Percentiles rank a stretch among this genome's conserved stretches.
Evolutionary conservation across 1,140 invertebrate species (phyloP).

Genomic region (Calliopsis andreniformis): DNA sequence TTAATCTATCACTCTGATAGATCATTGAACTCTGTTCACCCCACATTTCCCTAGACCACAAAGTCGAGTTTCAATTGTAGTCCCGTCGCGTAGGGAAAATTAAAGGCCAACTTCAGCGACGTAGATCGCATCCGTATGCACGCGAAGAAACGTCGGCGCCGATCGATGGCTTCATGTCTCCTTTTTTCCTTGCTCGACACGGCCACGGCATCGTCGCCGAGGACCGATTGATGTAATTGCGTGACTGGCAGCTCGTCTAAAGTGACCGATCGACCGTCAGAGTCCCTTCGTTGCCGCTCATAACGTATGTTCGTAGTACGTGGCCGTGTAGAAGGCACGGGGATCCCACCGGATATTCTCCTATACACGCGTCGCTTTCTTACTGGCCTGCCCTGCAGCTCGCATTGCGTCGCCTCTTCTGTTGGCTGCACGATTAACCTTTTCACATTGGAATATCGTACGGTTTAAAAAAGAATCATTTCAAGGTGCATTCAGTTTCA

Average conservation of each 20-base stretch:
- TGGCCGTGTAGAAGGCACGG: slow-evolving; percentile 39
- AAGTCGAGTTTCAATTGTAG: background rate
- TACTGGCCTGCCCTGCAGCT: slow-evolving; percentile 20
- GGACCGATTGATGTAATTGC: slow-evolving; percentile 71
- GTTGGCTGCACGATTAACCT: background rate
- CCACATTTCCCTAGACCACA: too few relatives aligned
- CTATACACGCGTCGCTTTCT: slow-evolving; percentile 50
- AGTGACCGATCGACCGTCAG: slow-evolving; percentile 62
- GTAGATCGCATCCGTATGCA: slow-evolving; percentile 21
- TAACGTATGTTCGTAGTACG: slow-evolving; percentile 39
- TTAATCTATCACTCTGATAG: too few relatives aligned
- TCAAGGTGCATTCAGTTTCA: too few relatives aligned
- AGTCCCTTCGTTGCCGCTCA: slow-evolving; percentile 34
- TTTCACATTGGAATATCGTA: too few relatives aligned
- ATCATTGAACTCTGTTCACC: too few relatives aligned
- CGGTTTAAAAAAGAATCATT: too few relatives aligned
- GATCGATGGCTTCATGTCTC: slow-evolving; percentile 32
- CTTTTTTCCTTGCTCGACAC: slow-evolving; percentile 44
- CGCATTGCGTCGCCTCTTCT: slow-evolving; percentile 2
- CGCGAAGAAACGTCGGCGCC: slow-evolving; percentile 43
- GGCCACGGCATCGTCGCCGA: slow-evolving; percentile 41
- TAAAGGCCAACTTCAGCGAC: background rate
- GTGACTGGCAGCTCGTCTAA: slow-evolving; percentile 66
- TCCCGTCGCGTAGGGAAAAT: slow-evolving; percentile 1
- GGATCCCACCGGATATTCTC: slow-evolving; percentile 64